Evolutionary conservation across 92 coral and sea anemone species (phyloP).

Genomic region (Umimayanthus chanpuru): DNA sequence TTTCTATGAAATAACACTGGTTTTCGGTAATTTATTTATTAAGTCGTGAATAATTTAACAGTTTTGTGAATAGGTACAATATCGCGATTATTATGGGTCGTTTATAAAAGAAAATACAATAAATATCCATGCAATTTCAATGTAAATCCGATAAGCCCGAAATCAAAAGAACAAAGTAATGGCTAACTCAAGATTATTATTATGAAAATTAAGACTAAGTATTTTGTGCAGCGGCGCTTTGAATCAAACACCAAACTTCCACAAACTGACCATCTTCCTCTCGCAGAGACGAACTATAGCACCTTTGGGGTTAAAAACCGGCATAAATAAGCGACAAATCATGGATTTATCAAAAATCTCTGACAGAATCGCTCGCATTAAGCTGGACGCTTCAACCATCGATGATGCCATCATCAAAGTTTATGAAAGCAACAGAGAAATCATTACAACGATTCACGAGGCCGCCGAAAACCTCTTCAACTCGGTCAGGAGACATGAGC

Average conservation of each 20-base stretch:
- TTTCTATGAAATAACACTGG: background rate
- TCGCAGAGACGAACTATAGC: background rate
- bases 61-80: background rate
- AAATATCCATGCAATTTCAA: background rate
- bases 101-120: background rate
- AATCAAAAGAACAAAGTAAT: conserved; percentile 10
- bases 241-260: background rate
- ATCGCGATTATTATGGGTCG: background rate
- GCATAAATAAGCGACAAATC: background rate
- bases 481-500: conserved; percentile 27
- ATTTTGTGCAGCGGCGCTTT: background rate
- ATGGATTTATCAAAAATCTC: conserved; percentile 29
- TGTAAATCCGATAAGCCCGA: background rate
- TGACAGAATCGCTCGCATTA: background rate
- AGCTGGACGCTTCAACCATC: conserved; percentile 4
- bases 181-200: background rate
- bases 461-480: conserved; percentile 22
- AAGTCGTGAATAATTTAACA: background rate
- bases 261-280: background rate
- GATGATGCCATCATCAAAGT: conserved; percentile 25
- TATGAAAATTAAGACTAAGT: background rate
- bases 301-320: background rate
- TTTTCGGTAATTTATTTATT: too few species aligned
- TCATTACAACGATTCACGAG: background rate
- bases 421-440: conserved; percentile 43